phyloP scores from a whole-genome alignment of 2,888 invertebrate genomes.

The Lucinisca nassula region DNA sequence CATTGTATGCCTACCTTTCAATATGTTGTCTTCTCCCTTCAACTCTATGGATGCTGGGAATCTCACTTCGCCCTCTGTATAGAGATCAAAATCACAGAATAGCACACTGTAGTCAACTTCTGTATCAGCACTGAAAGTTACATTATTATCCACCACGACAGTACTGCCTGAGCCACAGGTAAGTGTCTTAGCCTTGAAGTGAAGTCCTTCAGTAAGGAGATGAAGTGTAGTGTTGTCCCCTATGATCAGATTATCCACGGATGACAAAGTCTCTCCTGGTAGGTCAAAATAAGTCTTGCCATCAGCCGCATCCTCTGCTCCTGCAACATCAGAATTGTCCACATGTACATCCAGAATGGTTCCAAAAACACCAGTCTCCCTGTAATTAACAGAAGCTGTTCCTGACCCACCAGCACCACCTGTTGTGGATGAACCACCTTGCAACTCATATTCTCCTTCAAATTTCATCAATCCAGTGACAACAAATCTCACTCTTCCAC shows the following conservation, averaged over 20 bases:
- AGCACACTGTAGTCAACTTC: conserved; percentile 71
- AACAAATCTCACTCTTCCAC: conserved; percentile 71
- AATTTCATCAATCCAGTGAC: conserved; percentile 69
- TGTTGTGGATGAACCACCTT: conserved; percentile 70
- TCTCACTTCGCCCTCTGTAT: conserved; percentile 73
- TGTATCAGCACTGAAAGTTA: conserved; percentile 75
- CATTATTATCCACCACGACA: conserved; percentile 70
- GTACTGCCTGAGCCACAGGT: conserved; percentile 69
- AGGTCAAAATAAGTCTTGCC: conserved; percentile 70
- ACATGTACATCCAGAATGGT: conserved; percentile 39
- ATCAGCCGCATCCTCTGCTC: conserved; percentile 42
- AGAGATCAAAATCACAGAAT: conserved; percentile 76
- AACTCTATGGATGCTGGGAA: conserved; percentile 76
- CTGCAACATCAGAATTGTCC: conserved; percentile 61
- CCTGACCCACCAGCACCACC: conserved; percentile 77
- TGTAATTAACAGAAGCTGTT: conserved; percentile 66
- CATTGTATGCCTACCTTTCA: conserved; percentile 73
- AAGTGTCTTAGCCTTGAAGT: conserved; percentile 69
- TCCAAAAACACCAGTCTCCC: conserved; percentile 35
- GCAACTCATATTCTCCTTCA: conserved; percentile 64
- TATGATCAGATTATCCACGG: conserved; percentile 63
- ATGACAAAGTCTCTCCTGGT: conserved; percentile 11
- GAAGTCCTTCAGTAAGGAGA: conserved; percentile 56
- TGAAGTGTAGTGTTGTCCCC: conserved; percentile 63
- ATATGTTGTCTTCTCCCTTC: conserved; percentile 70